These are phyloP conservation scores for Myrmecophaga tridactyla DNA, from an alignment of 2,113 vertebrate species.

Conservation along the genomic window DNA sequence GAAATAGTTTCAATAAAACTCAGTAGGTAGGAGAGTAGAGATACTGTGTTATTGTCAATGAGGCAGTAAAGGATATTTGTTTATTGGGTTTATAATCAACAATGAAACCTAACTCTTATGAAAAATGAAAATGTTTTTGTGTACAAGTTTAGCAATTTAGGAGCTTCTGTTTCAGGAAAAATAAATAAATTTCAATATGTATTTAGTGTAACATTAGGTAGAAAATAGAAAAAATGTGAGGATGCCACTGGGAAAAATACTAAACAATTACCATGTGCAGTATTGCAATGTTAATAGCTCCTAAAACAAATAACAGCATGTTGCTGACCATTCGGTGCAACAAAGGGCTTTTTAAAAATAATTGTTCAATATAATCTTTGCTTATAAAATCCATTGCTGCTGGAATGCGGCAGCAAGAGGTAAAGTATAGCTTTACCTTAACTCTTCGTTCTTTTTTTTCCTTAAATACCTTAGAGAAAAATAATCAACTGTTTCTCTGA, in stretches of 20 bases:
- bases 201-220: constrained; percentile 35
- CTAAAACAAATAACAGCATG: constrained; percentile 34
- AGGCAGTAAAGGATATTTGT: constrained; percentile 60
- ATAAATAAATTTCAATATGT: constrained; percentile 7
- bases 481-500: background rate
- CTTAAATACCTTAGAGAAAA: background rate
- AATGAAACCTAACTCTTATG: constrained; percentile 23
- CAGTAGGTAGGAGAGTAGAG: constrained; percentile 72
- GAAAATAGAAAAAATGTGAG: constrained; percentile 41
- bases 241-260: constrained; percentile 46
- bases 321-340: constrained; percentile 23
- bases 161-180: constrained; percentile 56
- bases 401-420: background rate
- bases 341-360: constrained; percentile 7
- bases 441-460: background rate
- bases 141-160: constrained; percentile 35
- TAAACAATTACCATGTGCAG: background rate
- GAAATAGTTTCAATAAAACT: constrained; percentile 75
- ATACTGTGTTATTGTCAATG: constrained; percentile 70
- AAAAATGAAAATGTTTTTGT: constrained; percentile 56
- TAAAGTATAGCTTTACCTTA: background rate
- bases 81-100: constrained; percentile 63
- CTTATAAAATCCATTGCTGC: background rate
- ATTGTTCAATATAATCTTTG: constrained; percentile 45
- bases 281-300: constrained; percentile 46